phyloP scores from a whole-genome alignment of 2,888 invertebrate genomes.

The Pyrrhia umbra region DNA sequence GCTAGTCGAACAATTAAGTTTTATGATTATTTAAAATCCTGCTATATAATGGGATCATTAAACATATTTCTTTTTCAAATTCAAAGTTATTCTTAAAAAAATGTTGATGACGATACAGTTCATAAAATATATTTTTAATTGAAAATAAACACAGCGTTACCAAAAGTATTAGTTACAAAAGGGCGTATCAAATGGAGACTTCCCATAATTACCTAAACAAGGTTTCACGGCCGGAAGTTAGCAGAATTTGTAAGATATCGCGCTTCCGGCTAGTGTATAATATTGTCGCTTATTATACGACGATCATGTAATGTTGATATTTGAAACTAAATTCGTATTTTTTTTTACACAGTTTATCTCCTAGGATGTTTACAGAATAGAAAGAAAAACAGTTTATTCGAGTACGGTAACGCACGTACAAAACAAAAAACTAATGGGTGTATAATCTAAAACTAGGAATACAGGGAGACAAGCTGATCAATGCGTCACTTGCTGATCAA shows the following conservation, averaged over 20 bases:
- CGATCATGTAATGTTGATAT: constrained; percentile 69
- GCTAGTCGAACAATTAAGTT: too few relatives aligned
- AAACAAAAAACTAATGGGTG: too few relatives aligned
- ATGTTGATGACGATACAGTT: constrained; percentile 29
- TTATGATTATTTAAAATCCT: too few relatives aligned
- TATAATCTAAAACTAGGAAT: too few relatives aligned
- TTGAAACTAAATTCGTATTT: not conserved
- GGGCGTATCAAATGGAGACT: constrained; percentile 80
- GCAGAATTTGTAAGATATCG: constrained; percentile 89
- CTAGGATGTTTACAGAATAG: too few relatives aligned
- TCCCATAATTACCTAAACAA: constrained; percentile 82
- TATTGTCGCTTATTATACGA: constrained; percentile 67
- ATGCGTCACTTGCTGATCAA: too few relatives aligned
- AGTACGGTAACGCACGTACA: too few relatives aligned
- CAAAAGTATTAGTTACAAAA: constrained; percentile 72
- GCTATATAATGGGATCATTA: not conserved
- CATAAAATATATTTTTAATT: constrained; percentile 36
- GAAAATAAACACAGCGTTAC: constrained; percentile 50
- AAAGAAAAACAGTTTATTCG: too few relatives aligned
- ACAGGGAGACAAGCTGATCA: too few relatives aligned
- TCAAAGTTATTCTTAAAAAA: not conserved
- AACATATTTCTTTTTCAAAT: too few relatives aligned
- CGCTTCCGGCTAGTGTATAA: constrained; percentile 82
- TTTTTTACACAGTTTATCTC: too few relatives aligned
- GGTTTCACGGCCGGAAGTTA: constrained; percentile 85